Conservation (phyloP, 2,888 invertebrate genomes). For the Atethmia centrago region DNA sequence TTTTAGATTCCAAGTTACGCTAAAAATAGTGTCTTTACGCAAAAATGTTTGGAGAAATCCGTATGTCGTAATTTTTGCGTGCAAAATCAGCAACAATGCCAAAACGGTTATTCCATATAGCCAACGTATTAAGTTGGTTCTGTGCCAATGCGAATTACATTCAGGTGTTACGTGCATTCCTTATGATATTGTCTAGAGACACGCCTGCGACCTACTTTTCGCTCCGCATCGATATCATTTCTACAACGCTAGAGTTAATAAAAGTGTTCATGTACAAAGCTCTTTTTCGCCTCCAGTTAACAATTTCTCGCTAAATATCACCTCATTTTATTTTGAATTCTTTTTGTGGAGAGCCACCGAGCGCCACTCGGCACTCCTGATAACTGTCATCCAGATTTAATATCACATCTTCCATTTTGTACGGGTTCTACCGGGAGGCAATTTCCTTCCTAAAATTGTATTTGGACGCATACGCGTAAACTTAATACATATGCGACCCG, state of each 20-base stretch:
- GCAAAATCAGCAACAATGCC: constrained; percentile 52
- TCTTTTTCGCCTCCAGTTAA: constrained; percentile 70
- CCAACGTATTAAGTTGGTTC: constrained; percentile 67
- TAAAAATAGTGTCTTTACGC: constrained; percentile 23
- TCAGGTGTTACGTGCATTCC: constrained; percentile 63
- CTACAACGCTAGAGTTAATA: constrained; percentile 46
- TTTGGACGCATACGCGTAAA: constrained; percentile 87
- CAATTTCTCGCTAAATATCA: constrained; percentile 78
- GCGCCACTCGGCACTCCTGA: constrained; percentile 82
- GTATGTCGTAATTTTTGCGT: constrained; percentile 39
- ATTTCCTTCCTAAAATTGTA: constrained; percentile 89
- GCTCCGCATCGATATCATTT: constrained; percentile 41
- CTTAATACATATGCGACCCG: constrained; percentile 86
- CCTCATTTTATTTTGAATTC: constrained; percentile 78
- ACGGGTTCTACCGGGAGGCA: constrained; percentile 84
- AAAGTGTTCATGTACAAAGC: constrained; percentile 58
- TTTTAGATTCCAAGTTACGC: constrained; percentile 19
- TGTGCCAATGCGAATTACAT: constrained; percentile 75
- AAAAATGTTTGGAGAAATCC: constrained; percentile 24
- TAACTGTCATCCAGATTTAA: constrained; percentile 90
- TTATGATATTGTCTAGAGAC: constrained; percentile 53
- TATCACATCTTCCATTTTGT: constrained; percentile 88
- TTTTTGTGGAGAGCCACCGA: constrained; percentile 76
- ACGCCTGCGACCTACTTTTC: constrained; percentile 56
- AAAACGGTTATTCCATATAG: constrained; percentile 53